Evolutionary conservation across 2,888 invertebrate species (phyloP).

Genomic region (Apotomis betuletana): DNA sequence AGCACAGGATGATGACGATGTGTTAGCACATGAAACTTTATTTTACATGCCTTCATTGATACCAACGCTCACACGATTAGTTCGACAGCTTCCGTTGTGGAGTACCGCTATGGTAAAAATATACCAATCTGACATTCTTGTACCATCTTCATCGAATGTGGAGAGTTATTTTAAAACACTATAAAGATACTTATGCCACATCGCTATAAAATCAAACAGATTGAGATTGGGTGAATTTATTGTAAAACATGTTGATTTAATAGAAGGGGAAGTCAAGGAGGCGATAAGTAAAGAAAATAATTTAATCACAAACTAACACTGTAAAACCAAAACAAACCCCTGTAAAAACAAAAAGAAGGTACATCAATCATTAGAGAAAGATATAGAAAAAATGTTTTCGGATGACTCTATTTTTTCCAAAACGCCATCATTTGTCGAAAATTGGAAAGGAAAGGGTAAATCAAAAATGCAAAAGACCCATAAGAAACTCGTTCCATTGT

Average conservation of each 20-base stretch:
- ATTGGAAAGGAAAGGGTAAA: conserved; percentile 38
- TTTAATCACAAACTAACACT: not conserved
- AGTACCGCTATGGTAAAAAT: not conserved
- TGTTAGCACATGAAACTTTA: conserved; percentile 34
- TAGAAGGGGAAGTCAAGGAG: conserved; percentile 40
- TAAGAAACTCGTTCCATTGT: conserved; percentile 26
- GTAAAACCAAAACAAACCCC: conserved; percentile 6
- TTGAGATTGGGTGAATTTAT: conserved; percentile 39
- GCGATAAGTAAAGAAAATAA: conserved; percentile 30
- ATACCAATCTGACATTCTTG: conserved; percentile 19
- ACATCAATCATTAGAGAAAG: not conserved
- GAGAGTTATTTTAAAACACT: conserved; percentile 29
- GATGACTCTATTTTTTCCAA: conserved; percentile 37
- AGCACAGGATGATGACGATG: conserved; percentile 20
- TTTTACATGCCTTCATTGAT: conserved; percentile 35
- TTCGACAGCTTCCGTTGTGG: conserved; percentile 14
- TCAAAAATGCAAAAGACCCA: conserved; percentile 21
- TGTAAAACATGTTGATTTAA: conserved; percentile 37
- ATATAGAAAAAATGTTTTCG: conserved; percentile 39
- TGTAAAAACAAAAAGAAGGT: conserved; percentile 12
- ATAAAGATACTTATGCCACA: conserved; percentile 35
- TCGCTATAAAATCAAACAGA: conserved; percentile 40
- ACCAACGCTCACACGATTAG: conserved; percentile 23
- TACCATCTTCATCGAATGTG: conserved; percentile 9
- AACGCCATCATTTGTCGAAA: conserved; percentile 38